Evolutionary conservation across 2,888 invertebrate species (phyloP).

Genomic region (Thymelicus acteon): DNA sequence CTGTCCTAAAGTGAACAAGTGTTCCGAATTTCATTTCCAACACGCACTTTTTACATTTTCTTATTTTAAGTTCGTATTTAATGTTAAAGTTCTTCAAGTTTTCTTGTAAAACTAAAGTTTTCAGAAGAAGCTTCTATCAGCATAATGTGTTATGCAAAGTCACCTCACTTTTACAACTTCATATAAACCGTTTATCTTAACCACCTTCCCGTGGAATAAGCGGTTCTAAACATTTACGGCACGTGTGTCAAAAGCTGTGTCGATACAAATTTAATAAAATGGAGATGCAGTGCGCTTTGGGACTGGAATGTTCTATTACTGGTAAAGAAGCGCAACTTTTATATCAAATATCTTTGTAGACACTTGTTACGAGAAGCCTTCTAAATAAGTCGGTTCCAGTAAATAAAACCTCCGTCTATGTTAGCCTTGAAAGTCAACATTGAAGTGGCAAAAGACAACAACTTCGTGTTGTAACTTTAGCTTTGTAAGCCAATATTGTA

Average conservation of each 20-base stretch:
- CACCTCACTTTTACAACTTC: constrained; percentile 7
- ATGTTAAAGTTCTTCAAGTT: not conserved
- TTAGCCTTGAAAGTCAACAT: not conserved
- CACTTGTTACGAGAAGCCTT: not conserved
- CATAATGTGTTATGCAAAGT: constrained; percentile 4
- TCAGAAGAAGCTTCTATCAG: constrained; percentile 9
- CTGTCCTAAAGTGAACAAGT: too few relatives aligned
- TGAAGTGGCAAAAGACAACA: not conserved
- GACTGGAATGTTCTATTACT: constrained; percentile 43
- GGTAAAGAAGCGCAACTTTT: constrained; percentile 41
- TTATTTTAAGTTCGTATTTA: not conserved
- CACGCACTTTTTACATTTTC: too few relatives aligned
- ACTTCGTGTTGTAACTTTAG: not conserved
- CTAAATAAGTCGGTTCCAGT: not conserved
- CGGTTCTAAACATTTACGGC: constrained; percentile 27
- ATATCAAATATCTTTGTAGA: constrained; percentile 1
- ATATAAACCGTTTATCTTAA: constrained; percentile 20
- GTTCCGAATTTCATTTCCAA: too few relatives aligned
- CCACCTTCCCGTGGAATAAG: constrained; percentile 12
- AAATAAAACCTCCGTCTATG: too few relatives aligned
- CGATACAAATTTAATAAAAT: constrained; percentile 32
- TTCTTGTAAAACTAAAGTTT: constrained; percentile 4
- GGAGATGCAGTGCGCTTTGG: constrained; percentile 34
- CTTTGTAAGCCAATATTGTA: too few relatives aligned
- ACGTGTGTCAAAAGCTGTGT: constrained; percentile 21